These are phyloP conservation scores for Hyalella azteca DNA, from an alignment of 2,888 invertebrate genomes.

Conservation along the genomic window DNA sequence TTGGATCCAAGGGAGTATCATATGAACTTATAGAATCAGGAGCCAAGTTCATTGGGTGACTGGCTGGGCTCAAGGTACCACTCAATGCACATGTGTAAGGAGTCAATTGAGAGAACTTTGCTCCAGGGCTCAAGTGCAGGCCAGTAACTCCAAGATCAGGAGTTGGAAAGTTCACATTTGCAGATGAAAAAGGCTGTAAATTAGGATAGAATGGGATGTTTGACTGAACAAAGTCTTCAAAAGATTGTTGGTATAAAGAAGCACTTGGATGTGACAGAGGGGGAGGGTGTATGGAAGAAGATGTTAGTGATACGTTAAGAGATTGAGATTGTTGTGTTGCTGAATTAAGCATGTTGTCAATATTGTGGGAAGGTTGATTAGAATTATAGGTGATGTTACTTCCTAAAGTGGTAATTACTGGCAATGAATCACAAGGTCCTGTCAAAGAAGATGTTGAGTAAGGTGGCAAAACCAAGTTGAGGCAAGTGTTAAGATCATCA, in stretches of 20 bases:
- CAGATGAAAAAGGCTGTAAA: background rate
- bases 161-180: background rate
- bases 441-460: background rate
- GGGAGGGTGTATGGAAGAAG: background rate
- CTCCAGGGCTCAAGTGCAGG: background rate
- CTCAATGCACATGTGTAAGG: background rate
- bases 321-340: background rate
- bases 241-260: background rate
- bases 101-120: background rate
- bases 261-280: background rate
- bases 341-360: slow-evolving; percentile 1
- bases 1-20: background rate
- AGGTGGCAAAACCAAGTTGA: background rate
- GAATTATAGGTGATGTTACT: background rate
- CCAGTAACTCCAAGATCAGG: background rate
- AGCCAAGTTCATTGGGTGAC: slow-evolving; percentile 5
- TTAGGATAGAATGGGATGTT: slow-evolving; percentile 12
- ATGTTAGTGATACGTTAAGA: background rate
- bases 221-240: slow-evolving; percentile 35
- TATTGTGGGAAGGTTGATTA: slow-evolving; percentile 14
- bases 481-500: slow-evolving; percentile 11
- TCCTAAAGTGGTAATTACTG: background rate
- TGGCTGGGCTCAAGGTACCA: background rate
- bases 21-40: background rate
- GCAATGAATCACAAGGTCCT: background rate